Evolutionary conservation across 2,113 vertebrate species (phyloP).

Genomic region (Rhegmatorhina hoffmannsi): DNA sequence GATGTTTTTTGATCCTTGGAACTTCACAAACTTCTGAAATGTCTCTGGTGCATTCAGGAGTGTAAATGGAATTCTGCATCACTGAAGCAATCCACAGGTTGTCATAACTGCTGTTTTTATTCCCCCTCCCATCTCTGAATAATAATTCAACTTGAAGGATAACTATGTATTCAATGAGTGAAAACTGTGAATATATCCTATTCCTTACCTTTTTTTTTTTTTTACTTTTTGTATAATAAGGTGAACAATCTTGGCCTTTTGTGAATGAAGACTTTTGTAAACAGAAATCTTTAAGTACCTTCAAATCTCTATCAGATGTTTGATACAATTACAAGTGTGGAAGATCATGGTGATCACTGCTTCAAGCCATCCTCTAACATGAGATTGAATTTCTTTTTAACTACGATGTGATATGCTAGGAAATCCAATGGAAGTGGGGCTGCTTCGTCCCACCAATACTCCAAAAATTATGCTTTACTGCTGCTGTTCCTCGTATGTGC

Average conservation of each 20-base stretch:
- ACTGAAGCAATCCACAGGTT: conserved; percentile 19
- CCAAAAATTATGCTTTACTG: neutral
- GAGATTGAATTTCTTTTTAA: neutral
- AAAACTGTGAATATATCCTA: neutral
- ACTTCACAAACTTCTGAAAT: conserved; percentile 5
- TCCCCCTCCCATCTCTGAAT: neutral
- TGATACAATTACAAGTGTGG: neutral
- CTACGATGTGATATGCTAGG: neutral
- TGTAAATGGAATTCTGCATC: neutral
- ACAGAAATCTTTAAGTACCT: neutral
- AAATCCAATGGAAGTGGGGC: neutral
- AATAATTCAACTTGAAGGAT: neutral
- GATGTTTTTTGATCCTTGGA: conserved; percentile 5
- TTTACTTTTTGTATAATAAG: neutral
- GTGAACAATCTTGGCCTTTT: neutral
- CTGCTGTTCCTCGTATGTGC: neutral
- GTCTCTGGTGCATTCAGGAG: neutral
- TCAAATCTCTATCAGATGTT: neutral
- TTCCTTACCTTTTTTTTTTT: neutral
- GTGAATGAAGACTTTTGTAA: neutral
- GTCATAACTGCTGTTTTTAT: neutral
- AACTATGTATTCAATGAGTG: neutral
- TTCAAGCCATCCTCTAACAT: neutral
- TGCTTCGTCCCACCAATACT: neutral
- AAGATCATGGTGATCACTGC: neutral